phyloP scores from a whole-genome alignment of 2,797 vertebrate species.

The Salmo trutta region DNA sequence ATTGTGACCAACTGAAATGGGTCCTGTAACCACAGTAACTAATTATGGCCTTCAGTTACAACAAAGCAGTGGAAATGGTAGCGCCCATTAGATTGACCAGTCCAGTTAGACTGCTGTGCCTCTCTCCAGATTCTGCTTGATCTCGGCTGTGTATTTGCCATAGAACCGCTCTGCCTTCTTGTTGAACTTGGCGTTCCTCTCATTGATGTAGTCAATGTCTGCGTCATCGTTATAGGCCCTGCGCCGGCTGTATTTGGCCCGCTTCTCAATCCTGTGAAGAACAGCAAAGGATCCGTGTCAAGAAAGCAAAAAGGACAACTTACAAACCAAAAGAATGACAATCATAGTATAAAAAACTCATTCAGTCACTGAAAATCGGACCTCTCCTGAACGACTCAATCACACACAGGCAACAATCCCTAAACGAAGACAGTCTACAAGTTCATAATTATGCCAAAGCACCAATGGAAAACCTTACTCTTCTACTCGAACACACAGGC shows the following conservation, averaged over 20 bases:
- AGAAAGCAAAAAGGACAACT: not conserved
- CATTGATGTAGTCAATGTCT: conserved; percentile 97
- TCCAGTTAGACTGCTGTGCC: conserved; percentile 88
- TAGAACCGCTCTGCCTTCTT: conserved; percentile 98
- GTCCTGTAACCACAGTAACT: conserved; percentile 3
- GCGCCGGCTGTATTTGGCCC: conserved; percentile 91
- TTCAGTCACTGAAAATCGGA: not conserved
- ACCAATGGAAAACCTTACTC: conserved; percentile 40
- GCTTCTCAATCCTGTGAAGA: conserved; percentile 88
- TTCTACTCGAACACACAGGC: conserved; percentile 10
- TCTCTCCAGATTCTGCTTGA: conserved; percentile 97
- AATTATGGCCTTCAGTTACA: not conserved
- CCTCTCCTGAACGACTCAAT: not conserved
- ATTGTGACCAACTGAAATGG: conserved; percentile 3
- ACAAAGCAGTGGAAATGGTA: not conserved
- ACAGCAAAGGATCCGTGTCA: conserved; percentile 8
- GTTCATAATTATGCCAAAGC: conserved; percentile 45
- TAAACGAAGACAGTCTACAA: conserved; percentile 9
- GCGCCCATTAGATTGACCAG: not conserved
- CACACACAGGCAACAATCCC: conserved; percentile 42
- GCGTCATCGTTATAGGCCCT: conserved; percentile 95
- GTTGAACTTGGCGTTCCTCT: conserved; percentile 98
- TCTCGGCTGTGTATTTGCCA: conserved; percentile 96
- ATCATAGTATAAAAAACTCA: not conserved
- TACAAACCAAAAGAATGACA: no score